phyloP scores from a whole-genome alignment of 2,888 invertebrate genomes.

The Agrochola lota region DNA sequence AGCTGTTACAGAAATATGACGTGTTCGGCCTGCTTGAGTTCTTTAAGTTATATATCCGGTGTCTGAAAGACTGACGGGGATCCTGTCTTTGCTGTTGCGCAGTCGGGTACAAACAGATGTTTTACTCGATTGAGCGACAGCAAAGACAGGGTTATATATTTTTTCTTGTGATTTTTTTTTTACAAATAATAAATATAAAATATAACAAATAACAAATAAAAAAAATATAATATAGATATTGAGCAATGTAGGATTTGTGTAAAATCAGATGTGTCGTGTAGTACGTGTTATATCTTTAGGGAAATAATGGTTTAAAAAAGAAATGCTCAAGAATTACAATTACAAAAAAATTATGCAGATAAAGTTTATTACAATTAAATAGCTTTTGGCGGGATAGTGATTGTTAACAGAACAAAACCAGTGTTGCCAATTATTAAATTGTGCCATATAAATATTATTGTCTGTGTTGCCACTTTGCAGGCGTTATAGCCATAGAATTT shows the following conservation, averaged over 20 bases:
- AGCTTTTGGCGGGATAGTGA: neutral
- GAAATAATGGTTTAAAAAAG: neutral
- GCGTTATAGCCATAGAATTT: neutral
- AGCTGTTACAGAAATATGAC: conserved; percentile 29
- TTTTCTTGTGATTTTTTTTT: too few species aligned
- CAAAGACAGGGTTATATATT: too few species aligned
- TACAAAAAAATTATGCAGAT: neutral
- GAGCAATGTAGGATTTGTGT: too few species aligned
- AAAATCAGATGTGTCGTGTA: too few species aligned
- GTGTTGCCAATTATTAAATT: neutral
- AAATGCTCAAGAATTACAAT: neutral
- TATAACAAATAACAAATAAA: too few species aligned
- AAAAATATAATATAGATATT: too few species aligned
- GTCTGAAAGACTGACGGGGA: too few species aligned
- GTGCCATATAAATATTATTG: neutral
- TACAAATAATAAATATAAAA: too few species aligned
- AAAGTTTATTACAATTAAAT: neutral
- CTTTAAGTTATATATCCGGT: neutral
- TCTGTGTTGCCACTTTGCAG: neutral
- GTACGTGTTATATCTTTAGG: neutral
- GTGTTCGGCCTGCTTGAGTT: conserved; percentile 7
- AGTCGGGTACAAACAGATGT: too few species aligned
- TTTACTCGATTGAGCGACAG: too few species aligned
- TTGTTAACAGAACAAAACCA: neutral
- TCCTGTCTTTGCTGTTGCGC: too few species aligned